Conservation (phyloP, 2,113 vertebrate genomes). For the Lepidothrix coronata region DNA sequence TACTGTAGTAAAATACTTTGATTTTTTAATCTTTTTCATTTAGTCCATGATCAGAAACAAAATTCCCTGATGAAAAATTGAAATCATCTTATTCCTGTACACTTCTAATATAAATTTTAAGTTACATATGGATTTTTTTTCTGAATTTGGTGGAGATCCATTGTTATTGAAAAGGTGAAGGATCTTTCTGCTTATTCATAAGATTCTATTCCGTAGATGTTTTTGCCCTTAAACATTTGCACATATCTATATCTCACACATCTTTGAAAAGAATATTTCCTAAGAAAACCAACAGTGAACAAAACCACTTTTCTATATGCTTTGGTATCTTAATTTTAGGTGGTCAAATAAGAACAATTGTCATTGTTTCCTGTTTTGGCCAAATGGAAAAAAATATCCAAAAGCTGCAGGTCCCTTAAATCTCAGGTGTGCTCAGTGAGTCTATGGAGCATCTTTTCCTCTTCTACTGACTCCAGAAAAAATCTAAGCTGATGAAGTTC, state of each 20-base stretch:
- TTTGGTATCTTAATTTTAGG: not conserved
- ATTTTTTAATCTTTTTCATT: not conserved
- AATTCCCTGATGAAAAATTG: not conserved
- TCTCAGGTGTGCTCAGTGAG: not conserved
- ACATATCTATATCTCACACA: not conserved
- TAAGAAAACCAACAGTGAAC: not conserved
- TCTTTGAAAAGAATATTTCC: not conserved
- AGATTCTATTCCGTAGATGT: fast-evolving
- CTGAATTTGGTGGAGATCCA: not conserved
- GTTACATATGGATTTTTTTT: not conserved
- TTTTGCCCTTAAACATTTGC: not conserved
- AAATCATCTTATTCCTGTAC: not conserved
- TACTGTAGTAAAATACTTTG: not conserved
- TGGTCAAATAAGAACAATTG: not conserved
- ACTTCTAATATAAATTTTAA: not conserved
- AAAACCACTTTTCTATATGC: fast-evolving
- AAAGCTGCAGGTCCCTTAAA: not conserved
- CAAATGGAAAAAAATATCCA: not conserved
- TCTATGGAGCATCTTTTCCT: not conserved
- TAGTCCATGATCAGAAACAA: not conserved
- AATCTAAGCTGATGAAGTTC: not conserved
- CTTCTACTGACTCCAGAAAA: not conserved
- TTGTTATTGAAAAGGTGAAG: not conserved
- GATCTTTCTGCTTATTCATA: not conserved
- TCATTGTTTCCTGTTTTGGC: not conserved